A percentile compares a stretch with the other conserved stretches of the same genome.
phyloP scores from a whole-genome alignment of 2,888 invertebrate species.

The Luffia ferchaultella region DNA sequence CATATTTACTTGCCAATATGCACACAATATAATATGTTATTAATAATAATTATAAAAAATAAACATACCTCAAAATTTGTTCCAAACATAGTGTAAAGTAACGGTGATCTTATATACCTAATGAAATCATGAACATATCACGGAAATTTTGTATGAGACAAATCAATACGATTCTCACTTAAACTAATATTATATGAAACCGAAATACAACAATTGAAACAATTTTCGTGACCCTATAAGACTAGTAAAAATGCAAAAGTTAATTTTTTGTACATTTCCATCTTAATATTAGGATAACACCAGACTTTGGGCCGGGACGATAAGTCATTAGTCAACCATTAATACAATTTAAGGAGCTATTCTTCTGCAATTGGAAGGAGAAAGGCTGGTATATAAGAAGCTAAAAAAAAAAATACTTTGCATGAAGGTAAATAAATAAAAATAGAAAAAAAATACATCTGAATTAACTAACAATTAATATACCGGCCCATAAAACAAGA shows the following conservation, averaged over 20 bases:
- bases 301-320: too few species aligned
- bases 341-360: too few species aligned
- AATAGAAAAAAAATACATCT: too few species aligned
- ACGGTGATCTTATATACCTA: conserved; percentile 35
- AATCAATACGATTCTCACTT: neutral
- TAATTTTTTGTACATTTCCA: conserved; percentile 54
- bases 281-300: conserved; percentile 61
- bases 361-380: too few species aligned
- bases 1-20: too few species aligned
- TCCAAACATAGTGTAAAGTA: conserved; percentile 32
- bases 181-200: conserved; percentile 1
- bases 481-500: conserved; percentile 57
- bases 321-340: too few species aligned
- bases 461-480: too few species aligned
- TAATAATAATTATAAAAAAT: conserved; percentile 49
- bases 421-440: too few species aligned
- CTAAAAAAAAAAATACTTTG: too few species aligned
- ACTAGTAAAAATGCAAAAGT: conserved; percentile 62
- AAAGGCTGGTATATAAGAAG: too few species aligned
- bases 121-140: neutral
- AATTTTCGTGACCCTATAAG: conserved; percentile 50
- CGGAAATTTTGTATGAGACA: neutral
- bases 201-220: conserved; percentile 6
- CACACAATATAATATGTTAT: too few species aligned
- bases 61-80: conserved; percentile 44